A percentile compares a stretch with the other conserved stretches of the same genome.
Evolutionary conservation across 2,888 invertebrate genomes (phyloP).

Genomic region (Idaea biselata): DNA sequence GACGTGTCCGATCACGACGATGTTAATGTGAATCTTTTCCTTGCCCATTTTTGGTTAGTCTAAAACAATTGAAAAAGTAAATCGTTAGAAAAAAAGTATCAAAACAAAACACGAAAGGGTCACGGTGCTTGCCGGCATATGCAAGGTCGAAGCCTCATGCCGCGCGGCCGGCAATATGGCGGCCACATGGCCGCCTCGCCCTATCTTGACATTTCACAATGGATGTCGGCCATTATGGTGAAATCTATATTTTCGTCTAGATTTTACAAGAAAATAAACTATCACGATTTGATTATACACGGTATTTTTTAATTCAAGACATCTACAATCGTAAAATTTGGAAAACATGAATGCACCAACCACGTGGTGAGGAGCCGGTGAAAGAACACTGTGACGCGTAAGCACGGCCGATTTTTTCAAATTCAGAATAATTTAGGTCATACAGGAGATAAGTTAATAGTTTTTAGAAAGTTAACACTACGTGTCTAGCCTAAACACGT

Average conservation of each 20-base stretch:
- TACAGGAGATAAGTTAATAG: conserved; percentile 1
- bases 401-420: conserved; percentile 55
- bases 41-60: conserved; percentile 92
- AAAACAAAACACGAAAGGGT: conserved; percentile 25
- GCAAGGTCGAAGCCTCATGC: conserved; percentile 74
- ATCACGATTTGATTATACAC: background rate
- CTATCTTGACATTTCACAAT: conserved; percentile 79
- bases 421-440: conserved; percentile 32
- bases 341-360: conserved; percentile 54
- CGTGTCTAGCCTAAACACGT: conserved; percentile 2
- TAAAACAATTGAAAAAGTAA: conserved; percentile 58
- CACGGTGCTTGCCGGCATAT: conserved; percentile 54
- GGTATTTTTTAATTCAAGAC: background rate
- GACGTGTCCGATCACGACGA: conserved; percentile 99
- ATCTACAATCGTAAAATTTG: conserved; percentile 22
- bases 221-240: conserved; percentile 68
- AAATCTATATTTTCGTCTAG: conserved; percentile 17
- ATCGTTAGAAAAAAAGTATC: conserved; percentile 29
- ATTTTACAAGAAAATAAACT: background rate
- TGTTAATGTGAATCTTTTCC: conserved; percentile 99
- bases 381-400: conserved; percentile 73
- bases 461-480: background rate
- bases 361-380: conserved; percentile 77
- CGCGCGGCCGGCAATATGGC: conserved; percentile 78
- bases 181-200: conserved; percentile 80